A percentile compares a stretch with the other conserved stretches of the same genome.
Conservation (phyloP, 2,797 vertebrate species). For the Hephaestus fuliginosus region DNA sequence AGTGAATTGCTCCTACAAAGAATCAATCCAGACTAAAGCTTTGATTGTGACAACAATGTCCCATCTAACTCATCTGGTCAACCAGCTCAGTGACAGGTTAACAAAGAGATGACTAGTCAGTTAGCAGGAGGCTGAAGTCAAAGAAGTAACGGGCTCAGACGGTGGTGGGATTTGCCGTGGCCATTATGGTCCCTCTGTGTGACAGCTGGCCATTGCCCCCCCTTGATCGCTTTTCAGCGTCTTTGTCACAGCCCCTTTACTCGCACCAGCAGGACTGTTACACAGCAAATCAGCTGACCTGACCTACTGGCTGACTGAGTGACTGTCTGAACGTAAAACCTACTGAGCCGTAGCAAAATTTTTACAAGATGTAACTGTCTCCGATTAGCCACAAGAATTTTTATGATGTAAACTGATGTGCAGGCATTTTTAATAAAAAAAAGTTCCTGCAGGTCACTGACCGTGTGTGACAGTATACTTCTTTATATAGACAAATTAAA, state of each 20-base stretch:
- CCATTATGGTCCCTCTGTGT: constrained; percentile 73
- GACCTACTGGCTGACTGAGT: constrained; percentile 59
- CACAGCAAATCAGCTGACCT: constrained; percentile 83
- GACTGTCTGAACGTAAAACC: constrained; percentile 40
- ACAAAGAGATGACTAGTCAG: constrained; percentile 80
- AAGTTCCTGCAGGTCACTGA: neutral
- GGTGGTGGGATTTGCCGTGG: constrained; percentile 68
- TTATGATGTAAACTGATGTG: neutral
- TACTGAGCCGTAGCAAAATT: constrained; percentile 31
- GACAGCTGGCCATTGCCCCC: constrained; percentile 78
- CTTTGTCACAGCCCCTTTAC: constrained; percentile 84
- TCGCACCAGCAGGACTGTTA: constrained; percentile 83
- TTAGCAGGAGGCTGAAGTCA: constrained; percentile 78
- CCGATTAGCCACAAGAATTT: neutral
- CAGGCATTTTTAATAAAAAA: no score
- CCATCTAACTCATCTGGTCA: constrained; percentile 68
- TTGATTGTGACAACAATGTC: constrained; percentile 63
- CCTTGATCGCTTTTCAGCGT: constrained; percentile 71
- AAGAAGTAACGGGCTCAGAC: constrained; percentile 67
- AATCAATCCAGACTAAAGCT: constrained; percentile 52
- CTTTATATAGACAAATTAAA: neutral
- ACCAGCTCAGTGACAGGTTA: constrained; percentile 73
- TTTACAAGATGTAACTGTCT: constrained; percentile 8
- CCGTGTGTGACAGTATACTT: neutral
- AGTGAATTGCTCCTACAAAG: constrained; percentile 22